These are phyloP conservation scores for Recurvirostra avosetta DNA, from an alignment of 2,113 vertebrate species.

Conservation along the genomic window DNA sequence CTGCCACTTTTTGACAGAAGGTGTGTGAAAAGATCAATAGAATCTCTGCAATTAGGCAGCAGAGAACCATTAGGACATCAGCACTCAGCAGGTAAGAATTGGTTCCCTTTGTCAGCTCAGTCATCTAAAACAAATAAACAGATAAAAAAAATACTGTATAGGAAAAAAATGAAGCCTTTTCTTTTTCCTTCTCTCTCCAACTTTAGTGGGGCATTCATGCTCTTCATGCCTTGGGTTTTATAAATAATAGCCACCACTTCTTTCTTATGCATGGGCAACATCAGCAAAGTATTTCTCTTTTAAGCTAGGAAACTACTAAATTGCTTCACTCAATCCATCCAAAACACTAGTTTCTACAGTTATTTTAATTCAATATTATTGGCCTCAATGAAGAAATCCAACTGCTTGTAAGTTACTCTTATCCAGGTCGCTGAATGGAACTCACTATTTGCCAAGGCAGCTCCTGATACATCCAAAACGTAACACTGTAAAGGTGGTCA, in stretches of 20 bases:
- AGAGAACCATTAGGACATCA: not conserved
- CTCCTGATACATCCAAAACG: not conserved
- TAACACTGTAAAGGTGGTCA: not conserved
- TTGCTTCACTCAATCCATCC: not conserved
- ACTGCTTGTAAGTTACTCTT: not conserved
- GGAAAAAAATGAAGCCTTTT: not conserved
- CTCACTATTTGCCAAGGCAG: not conserved
- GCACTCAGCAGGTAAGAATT: not conserved
- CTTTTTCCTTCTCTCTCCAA: not conserved
- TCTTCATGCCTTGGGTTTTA: not conserved
- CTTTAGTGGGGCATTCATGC: not conserved
- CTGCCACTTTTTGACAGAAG: not conserved
- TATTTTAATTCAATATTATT: not conserved
- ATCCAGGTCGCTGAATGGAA: not conserved
- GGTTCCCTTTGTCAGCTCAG: not conserved
- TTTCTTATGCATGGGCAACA: not conserved
- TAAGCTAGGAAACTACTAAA: not conserved
- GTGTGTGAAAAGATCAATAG: not conserved
- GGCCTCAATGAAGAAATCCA: not conserved
- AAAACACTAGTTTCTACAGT: not conserved
- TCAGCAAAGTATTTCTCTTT: not conserved
- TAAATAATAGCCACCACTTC: not conserved
- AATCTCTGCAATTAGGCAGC: not conserved
- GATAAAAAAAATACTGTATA: not conserved
- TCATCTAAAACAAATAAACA: not conserved